Evolutionary conservation across 2,797 vertebrate genomes (phyloP), one percentile per base, ranked within the genome.

Genomic region (Megalops cyprinoides): DNA sequence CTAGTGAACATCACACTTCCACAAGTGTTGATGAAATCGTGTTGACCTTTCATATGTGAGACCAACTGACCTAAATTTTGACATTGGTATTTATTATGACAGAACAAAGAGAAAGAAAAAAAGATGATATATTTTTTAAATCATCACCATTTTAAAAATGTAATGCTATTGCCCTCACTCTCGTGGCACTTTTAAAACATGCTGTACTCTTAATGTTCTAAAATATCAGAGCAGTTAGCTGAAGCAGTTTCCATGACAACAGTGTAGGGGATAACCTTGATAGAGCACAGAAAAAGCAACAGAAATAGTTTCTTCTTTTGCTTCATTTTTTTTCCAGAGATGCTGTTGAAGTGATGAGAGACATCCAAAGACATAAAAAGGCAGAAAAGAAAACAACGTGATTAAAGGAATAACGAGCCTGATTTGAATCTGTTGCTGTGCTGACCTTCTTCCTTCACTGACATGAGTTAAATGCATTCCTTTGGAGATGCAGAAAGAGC

Each of bases 181-280:
- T n/a, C n/a, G n/a, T n/a, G n/a, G 75, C 79, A 82, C 84, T 77
- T 85, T 76, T 46, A 76, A 76, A 84, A 90, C 84, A 92, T 12
- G 71, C 85, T 89, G 88, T 90, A 88, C 87, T 62, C 79, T 80
- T 56, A 83, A 74, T 39, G 31, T 77, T 56, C 0, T 86, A 85
- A 87, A 88, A 91, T 88, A 91, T 81, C 88, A 91, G 90, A 89
- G 87, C 88, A 58, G 51, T 85, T 88, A 85, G 88, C 89, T 82
- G 88, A 91, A 88, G 89, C 90, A 91, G 94, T 95, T 95, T 89
- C 93, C 91, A 94, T 95, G 92, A 92, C 94, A 89, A 95, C 94
- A 87, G 86, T 89, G 89, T 90, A 91, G 90, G 87, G 92, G 90
- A 94, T 90, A 93, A 91, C 90, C 87, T 78, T 78, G 74, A 51